phyloP scores from a whole-genome alignment of 2,113 vertebrate genomes.

The Spizaetus ornatus region DNA sequence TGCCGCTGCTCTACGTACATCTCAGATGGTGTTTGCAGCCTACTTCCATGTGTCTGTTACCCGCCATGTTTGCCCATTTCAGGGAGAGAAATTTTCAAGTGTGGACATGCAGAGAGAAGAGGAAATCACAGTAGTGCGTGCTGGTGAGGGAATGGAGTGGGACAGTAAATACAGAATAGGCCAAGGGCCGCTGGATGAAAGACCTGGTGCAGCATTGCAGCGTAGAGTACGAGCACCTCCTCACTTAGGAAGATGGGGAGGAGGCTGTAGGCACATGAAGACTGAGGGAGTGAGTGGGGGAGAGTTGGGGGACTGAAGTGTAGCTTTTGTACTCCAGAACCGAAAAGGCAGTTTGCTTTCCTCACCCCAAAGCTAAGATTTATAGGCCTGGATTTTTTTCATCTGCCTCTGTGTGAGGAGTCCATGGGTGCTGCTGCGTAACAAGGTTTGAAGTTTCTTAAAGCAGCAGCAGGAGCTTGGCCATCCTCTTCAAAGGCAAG shows the following conservation, averaged over 20 bases:
- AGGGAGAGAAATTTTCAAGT: not conserved
- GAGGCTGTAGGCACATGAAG: not conserved
- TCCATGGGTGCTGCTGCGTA: not conserved
- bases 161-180: not conserved
- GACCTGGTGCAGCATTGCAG: not conserved
- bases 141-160: not conserved
- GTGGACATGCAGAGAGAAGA: not conserved
- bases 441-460: not conserved
- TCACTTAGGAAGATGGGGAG: not conserved
- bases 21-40: not conserved
- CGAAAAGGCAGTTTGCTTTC: not conserved
- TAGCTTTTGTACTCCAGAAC: not conserved
- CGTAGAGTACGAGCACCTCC: not conserved
- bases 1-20: accelerated
- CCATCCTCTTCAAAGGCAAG: not conserved
- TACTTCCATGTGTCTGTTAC: not conserved
- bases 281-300: not conserved
- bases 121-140: not conserved
- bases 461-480: not conserved
- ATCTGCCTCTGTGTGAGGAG: not conserved
- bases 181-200: not conserved
- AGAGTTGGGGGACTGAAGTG: not conserved
- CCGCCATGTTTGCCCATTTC: not conserved
- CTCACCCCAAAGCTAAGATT: not conserved
- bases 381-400: not conserved